Conservation (phyloP, 53 echinoderm and acorn worm species). For the Mesocentrotus franciscanus region DNA sequence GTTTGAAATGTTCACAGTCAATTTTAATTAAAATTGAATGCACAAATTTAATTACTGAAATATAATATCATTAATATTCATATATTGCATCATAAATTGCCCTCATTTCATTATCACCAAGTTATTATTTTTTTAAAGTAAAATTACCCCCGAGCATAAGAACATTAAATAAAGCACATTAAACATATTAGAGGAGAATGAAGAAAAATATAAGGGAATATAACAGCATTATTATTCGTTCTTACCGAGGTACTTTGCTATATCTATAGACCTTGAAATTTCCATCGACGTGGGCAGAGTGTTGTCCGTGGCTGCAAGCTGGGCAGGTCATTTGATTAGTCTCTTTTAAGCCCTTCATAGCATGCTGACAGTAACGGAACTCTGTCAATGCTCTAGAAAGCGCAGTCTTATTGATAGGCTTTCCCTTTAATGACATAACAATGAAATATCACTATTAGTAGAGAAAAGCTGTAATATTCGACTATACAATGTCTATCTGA, state of each 20-base stretch:
- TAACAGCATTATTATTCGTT: neutral
- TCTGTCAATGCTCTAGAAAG: neutral
- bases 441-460: no score
- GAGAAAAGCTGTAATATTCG: neutral
- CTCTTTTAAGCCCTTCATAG: neutral
- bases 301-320: conserved; percentile 3
- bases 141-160: neutral
- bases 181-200: no score
- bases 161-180: neutral
- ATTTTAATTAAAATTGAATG: no score
- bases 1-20: no score
- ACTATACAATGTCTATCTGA: neutral
- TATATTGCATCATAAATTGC: no score
- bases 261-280: neutral
- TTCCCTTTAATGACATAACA: neutral
- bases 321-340: neutral
- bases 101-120: no score
- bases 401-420: neutral
- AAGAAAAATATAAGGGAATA: no score
- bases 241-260: conserved; percentile 2
- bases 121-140: no score
- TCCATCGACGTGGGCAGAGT: neutral
- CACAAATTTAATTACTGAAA: no score
- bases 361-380: neutral
- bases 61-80: no score